These are phyloP conservation scores for Tragopan temminckii DNA, from an alignment of 2,797 vertebrate species.

Conservation along the genomic window DNA sequence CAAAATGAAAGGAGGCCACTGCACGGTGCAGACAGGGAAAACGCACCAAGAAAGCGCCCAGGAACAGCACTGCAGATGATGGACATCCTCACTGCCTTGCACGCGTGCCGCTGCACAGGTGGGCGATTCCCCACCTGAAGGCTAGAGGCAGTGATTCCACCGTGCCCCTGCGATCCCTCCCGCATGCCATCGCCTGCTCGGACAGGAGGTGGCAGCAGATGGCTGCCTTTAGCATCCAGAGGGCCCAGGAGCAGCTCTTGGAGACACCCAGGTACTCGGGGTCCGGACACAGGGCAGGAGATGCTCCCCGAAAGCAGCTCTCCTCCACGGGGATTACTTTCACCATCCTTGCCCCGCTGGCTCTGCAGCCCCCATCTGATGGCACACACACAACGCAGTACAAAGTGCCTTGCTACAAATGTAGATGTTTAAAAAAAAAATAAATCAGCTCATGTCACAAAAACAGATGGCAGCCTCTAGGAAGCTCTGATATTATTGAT, in stretches of 20 bases:
- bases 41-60: rapidly evolving
- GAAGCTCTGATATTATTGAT: slow-evolving; percentile 39
- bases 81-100: neutral
- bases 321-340: neutral
- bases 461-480: slow-evolving; percentile 8
- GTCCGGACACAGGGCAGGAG: neutral
- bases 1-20: rapidly evolving
- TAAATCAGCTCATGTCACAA: neutral
- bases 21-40: neutral
- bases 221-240: neutral
- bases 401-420: neutral
- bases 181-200: neutral
- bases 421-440: neutral
- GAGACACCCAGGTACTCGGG: neutral
- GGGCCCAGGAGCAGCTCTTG: neutral
- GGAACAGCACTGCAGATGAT: rapidly evolving
- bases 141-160: neutral
- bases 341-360: neutral
- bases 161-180: neutral
- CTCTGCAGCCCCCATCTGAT: neutral
- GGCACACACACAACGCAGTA: neutral
- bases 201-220: slow-evolving; percentile 73
- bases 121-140: neutral
- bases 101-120: rapidly evolving
- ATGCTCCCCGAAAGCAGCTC: neutral